These are phyloP conservation scores for Ciconia stormi DNA, from an alignment of 2,113 vertebrate species.

Conservation along the genomic window DNA sequence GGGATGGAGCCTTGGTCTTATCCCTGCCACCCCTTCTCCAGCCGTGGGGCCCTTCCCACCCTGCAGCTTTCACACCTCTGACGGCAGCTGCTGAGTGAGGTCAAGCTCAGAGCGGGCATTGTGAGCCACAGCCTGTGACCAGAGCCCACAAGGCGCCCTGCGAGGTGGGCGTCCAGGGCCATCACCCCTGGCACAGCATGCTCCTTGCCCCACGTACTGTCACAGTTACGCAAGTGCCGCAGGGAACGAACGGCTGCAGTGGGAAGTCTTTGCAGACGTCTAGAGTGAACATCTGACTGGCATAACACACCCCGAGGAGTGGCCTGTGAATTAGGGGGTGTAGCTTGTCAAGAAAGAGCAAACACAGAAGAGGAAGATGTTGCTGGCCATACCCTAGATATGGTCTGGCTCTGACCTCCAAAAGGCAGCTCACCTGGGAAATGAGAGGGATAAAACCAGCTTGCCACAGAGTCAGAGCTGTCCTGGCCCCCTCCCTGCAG, in stretches of 20 bases:
- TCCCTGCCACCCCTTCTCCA: background rate
- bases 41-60: background rate
- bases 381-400: background rate
- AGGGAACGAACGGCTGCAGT: background rate
- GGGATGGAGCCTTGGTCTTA: background rate
- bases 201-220: background rate
- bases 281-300: too few relatives aligned
- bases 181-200: accelerated
- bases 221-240: accelerated
- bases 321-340: background rate
- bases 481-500: background rate
- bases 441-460: background rate
- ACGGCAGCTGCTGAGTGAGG: background rate
- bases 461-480: background rate
- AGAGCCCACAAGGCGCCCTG: background rate
- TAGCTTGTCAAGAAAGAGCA: background rate
- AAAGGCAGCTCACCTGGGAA: background rate
- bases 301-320: background rate
- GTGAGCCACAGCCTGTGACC: background rate
- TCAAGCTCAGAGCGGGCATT: background rate
- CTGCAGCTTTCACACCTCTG: background rate
- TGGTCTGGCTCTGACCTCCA: background rate
- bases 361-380: background rate
- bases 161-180: background rate
- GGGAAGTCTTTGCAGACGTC: background rate